phyloP scores from a whole-genome alignment of 2,797 vertebrate genomes.

The Brachyalestes nurse region DNA sequence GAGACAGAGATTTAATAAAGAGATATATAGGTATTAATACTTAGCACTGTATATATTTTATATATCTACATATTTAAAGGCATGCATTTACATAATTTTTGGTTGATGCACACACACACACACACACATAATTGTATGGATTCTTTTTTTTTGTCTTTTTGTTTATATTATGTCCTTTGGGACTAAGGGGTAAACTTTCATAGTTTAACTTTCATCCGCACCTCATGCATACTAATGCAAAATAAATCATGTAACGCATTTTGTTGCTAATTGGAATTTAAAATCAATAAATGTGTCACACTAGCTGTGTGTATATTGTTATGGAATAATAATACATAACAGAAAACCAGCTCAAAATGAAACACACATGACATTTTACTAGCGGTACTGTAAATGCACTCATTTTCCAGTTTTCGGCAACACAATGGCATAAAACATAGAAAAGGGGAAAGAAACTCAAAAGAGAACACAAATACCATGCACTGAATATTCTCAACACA shows the following conservation, averaged over 20 bases:
- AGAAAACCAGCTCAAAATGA: slow-evolving; percentile 16
- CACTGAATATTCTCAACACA: slow-evolving; percentile 13
- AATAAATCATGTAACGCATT: not conserved
- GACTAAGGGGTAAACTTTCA: no score
- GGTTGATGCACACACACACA: no score
- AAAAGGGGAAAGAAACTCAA: not conserved
- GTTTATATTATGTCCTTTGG: no score
- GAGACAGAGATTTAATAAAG: no score
- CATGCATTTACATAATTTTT: no score
- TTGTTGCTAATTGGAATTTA: not conserved
- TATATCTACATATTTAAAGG: no score
- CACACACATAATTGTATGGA: no score
- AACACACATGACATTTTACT: slow-evolving; percentile 42
- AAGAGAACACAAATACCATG: not conserved
- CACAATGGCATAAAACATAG: slow-evolving; percentile 36
- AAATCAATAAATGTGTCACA: not conserved
- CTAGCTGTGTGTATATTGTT: slow-evolving; percentile 5
- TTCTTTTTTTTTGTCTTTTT: no score
- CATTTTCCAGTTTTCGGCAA: slow-evolving; percentile 59
- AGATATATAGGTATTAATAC: no score
- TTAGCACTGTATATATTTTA: no score
- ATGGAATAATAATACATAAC: slow-evolving; percentile 11
- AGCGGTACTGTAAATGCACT: slow-evolving; percentile 40
- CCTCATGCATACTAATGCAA: not conserved
- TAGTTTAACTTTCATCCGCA: not conserved